Conservation (phyloP, 2,888 invertebrate genomes). For the Microchrysa polita region DNA sequence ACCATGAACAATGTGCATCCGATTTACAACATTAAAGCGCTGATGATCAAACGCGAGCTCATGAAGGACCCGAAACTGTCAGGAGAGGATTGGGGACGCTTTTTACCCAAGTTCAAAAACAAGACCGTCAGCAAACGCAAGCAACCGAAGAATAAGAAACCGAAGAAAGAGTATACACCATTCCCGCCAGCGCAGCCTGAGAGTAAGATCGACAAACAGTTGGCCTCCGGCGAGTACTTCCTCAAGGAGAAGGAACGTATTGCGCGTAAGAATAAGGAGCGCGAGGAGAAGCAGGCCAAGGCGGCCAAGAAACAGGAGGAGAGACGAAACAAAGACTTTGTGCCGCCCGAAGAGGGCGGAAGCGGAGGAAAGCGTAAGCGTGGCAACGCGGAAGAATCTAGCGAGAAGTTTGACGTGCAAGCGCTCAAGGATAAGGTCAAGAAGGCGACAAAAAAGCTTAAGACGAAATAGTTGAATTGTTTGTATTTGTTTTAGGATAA, state of each 20-base stretch:
- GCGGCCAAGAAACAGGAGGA: conserved; percentile 79
- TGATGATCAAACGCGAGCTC: conserved; percentile 97
- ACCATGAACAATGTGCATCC: conserved; percentile 99
- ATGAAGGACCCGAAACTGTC: conserved; percentile 91
- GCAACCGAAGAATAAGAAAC: conserved; percentile 85
- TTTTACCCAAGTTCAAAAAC: conserved; percentile 91
- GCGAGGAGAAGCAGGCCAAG: conserved; percentile 79
- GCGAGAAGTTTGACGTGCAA: conserved; percentile 71
- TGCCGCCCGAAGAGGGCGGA: conserved; percentile 76
- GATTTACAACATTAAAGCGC: conserved; percentile 94
- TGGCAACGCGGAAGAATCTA: conserved; percentile 49
- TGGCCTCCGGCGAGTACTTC: conserved; percentile 98
- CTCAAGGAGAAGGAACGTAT: conserved; percentile 84
- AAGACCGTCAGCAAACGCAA: conserved; percentile 90
- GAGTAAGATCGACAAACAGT: conserved; percentile 91
- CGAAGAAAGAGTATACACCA: conserved; percentile 96
- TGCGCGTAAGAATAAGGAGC: conserved; percentile 76
- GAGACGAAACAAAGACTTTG: conserved; percentile 80
- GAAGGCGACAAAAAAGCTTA: conserved; percentile 69
- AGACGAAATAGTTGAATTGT: conserved; percentile 15
- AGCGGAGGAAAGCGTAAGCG: conserved; percentile 55
- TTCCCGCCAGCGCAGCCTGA: conserved; percentile 95
- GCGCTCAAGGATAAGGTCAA: conserved; percentile 80
- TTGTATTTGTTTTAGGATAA: conserved; percentile 1
- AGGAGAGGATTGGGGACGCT: conserved; percentile 96